A percentile compares a stretch with the other conserved stretches of the same genome.
phyloP scores from a whole-genome alignment of 2,113 vertebrate species.

The Baryphthengus martii region DNA sequence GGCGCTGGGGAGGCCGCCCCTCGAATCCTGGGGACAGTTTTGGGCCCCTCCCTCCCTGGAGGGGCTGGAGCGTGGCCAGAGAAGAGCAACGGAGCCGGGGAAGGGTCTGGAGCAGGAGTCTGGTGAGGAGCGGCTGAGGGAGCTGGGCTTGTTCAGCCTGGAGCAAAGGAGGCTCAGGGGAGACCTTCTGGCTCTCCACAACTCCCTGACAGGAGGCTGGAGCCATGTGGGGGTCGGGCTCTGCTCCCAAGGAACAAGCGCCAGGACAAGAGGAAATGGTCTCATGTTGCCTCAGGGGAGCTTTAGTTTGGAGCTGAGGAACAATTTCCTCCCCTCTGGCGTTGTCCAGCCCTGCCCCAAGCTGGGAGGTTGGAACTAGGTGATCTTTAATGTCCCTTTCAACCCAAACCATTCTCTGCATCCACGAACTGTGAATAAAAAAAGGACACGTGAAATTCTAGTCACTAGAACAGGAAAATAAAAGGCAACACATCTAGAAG shows the following conservation, averaged over 20 bases:
- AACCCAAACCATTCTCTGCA: too few species aligned
- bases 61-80: neutral
- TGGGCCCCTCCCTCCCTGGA: neutral
- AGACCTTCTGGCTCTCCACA: neutral
- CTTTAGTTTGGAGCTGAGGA: neutral
- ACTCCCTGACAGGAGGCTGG: neutral
- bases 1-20: neutral
- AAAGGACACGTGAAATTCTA: neutral
- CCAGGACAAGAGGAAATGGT: neutral
- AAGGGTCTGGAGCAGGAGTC: neutral
- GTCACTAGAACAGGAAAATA: neutral
- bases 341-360: too few species aligned
- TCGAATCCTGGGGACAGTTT: neutral
- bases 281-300: neutral
- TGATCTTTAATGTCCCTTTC: too few species aligned
- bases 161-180: neutral
- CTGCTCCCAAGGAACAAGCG: neutral
- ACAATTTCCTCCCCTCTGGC: too few species aligned
- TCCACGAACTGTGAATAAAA: neutral
- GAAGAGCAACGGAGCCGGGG: neutral
- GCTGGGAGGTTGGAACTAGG: neutral
- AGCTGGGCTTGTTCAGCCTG: neutral
- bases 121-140: neutral
- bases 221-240: neutral
- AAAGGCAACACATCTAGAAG: too few species aligned